Conservation (phyloP, 2,113 vertebrate genomes). For the Pterocles burchelli region DNA sequence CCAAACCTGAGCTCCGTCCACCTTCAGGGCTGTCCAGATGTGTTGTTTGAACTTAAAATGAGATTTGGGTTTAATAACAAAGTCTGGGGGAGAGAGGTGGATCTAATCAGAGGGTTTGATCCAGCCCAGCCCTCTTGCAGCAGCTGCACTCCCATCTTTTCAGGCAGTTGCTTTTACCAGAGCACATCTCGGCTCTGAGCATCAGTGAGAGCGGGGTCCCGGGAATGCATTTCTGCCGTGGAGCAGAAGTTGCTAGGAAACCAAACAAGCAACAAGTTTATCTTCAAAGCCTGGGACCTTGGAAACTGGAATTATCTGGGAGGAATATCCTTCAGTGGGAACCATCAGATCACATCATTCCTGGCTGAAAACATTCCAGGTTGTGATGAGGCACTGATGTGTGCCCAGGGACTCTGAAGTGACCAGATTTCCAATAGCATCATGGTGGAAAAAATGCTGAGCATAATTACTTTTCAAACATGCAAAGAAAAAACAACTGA, state of each 20-base stretch:
- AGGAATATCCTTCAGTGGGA: conserved; percentile 52
- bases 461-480: neutral
- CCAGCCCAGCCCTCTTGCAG: neutral
- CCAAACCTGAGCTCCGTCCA: neutral
- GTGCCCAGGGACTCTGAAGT: neutral
- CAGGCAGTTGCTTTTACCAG: neutral
- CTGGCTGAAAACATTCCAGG: conserved; percentile 22
- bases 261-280: conserved; percentile 68
- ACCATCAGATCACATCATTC: neutral
- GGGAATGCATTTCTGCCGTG: neutral
- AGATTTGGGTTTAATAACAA: neutral
- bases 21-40: neutral
- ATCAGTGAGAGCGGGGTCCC: neutral
- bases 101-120: neutral
- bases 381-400: neutral
- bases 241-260: conserved; percentile 64
- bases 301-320: conserved; percentile 55
- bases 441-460: neutral
- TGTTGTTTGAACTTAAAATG: neutral
- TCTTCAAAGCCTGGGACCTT: conserved; percentile 57
- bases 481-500: neutral
- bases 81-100: fast-evolving
- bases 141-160: neutral
- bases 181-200: neutral
- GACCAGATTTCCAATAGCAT: neutral